phyloP scores from a whole-genome alignment of 2,888 invertebrate species.

The Acanthopleura granulata region DNA sequence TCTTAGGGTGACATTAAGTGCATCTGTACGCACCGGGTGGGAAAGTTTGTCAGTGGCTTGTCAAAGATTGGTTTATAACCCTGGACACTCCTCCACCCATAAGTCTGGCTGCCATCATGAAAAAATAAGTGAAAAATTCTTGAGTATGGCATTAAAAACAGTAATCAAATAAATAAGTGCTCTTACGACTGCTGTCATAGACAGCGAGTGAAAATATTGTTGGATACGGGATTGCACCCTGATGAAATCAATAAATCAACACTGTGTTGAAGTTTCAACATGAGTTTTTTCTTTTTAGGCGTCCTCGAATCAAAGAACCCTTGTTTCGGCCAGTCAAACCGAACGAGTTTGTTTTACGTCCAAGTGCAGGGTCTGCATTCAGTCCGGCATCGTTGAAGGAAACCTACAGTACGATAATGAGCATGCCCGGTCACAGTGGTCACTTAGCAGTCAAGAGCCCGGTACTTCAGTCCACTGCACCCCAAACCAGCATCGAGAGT shows the following conservation, averaged over 20 bases:
- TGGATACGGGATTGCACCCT: not conserved
- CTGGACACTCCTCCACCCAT: too few relatives aligned
- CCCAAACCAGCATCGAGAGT: conserved; percentile 12
- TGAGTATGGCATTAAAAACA: too few relatives aligned
- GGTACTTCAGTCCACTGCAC: not conserved
- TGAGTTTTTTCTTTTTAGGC: not conserved
- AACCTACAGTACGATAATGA: not conserved
- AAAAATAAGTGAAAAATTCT: too few relatives aligned
- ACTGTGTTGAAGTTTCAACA: not conserved
- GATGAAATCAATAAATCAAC: not conserved
- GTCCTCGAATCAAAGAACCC: conserved; percentile 2
- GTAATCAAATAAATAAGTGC: too few relatives aligned
- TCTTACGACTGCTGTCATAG: too few relatives aligned
- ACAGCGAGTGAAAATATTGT: not conserved
- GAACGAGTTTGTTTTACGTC: not conserved
- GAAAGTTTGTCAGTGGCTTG: too few relatives aligned
- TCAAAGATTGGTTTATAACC: too few relatives aligned
- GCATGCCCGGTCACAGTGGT: not conserved
- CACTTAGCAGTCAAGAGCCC: conserved; percentile 9
- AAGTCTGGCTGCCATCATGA: too few relatives aligned
- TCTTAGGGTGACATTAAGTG: too few relatives aligned
- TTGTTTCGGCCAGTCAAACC: not conserved
- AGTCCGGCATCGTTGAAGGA: not conserved
- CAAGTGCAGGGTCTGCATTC: conserved; percentile 11
- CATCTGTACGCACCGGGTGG: too few relatives aligned